These are phyloP conservation scores for Nesometra sesokonis DNA, from an alignment of 35 echinoderm and acorn worm genomes.

Conservation along the genomic window DNA sequence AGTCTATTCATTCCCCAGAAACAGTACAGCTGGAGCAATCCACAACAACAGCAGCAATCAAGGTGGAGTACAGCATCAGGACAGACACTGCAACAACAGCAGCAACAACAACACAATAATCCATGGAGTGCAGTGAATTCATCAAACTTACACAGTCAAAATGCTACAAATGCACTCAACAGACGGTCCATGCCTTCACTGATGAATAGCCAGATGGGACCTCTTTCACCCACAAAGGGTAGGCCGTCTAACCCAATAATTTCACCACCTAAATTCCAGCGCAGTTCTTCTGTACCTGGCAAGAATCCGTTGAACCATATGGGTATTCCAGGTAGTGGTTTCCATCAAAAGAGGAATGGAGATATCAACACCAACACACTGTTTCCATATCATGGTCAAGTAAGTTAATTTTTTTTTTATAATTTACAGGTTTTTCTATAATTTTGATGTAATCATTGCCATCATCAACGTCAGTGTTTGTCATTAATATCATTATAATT, in stretches of 20 bases:
- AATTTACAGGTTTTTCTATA: too few species aligned
- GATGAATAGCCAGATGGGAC: neutral
- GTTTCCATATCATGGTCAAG: neutral
- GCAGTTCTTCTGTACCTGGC: neutral
- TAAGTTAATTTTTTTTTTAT: neutral
- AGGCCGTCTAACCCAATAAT: neutral
- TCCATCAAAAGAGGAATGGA: neutral
- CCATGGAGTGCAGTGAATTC: neutral
- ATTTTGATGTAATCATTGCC: too few species aligned
- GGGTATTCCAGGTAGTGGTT: neutral
- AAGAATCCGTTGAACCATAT: neutral
- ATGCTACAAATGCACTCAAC: neutral
- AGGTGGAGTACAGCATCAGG: neutral
- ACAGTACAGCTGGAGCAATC: neutral
- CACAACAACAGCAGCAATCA: neutral
- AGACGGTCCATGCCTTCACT: neutral
- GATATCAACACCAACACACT: neutral
- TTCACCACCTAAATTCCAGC: neutral
- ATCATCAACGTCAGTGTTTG: too few species aligned
- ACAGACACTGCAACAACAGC: neutral
- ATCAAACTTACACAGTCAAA: neutral
- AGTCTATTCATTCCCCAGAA: neutral
- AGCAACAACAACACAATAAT: neutral
- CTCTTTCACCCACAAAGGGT: neutral
- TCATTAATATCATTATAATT: too few species aligned